Base-by-base conservation (phyloP, 2,113 vertebrate genomes). In the Tetrax tetrax region DNA sequence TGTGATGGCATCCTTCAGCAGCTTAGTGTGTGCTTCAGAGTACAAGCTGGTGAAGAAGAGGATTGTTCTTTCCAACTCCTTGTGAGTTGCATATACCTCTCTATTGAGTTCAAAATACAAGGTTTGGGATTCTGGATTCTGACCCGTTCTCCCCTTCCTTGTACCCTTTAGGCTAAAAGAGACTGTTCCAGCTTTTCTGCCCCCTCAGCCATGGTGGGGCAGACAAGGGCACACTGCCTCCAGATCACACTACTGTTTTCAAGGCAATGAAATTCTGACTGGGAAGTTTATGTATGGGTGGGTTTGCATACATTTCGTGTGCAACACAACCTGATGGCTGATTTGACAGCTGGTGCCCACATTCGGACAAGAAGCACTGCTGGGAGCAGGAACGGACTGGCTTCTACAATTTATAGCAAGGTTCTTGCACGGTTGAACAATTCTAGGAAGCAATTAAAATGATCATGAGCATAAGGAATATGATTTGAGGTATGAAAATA, bases 1-100 rank as follows among this genome's bases (percentile, higher is more conserved):
- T 0, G 0, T 31, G 14, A 11, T 18, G 10, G 25, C 35, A 43
- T 54, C 37, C 33, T 82, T 74, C 60, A 77, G 50, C 69, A 65
- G 17, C 41, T 59, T 50, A 43, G 12, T 8, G 9, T 37, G 5
- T 28, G 14, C 60, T 60, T 74, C 60, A 65, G 4, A 61, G 50
- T 28, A 18, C 69, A 68, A 84, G 12, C 28, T 37, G 23, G 2
- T 72, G 14, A 14, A 10, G 33, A 78, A 85, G 78, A 18, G 12
- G 0, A 11, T 51, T 37, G 4, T n/a, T 48, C 38, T 68, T 93
- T 68, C n/a, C 18, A 68, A 5, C 4, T 53, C 10, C 35, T 6
- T 35, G 9, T 45, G 68, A 85, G 33, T 18, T 82, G 18, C 19
- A 45, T 59, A 29, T 33, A 57, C 14, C 17, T 29, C 45, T 70